Evolutionary conservation across 2,797 vertebrate species (phyloP), one percentile per base, ranked within the genome.

Genomic region (Mormyrops attenuatus): DNA sequence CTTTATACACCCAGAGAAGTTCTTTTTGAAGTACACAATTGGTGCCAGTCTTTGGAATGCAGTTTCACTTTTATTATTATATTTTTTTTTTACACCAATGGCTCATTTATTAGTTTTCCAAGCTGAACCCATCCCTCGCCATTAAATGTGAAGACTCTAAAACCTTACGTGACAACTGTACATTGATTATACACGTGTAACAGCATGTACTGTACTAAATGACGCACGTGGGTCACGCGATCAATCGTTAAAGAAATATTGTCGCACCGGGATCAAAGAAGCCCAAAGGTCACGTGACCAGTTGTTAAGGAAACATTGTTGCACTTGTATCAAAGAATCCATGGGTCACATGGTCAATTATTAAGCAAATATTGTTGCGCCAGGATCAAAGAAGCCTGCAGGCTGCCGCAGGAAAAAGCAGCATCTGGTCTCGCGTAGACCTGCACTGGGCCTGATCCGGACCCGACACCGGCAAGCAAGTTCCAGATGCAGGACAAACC

Each of bases 121-220:
- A 44, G 63, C 38, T 44, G 38, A 87, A 87, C 85, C 11, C 22
- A 8, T 53, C n/a, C 44, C 22, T 22, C 50, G 2, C 52, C 63
- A 52, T 44, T 34, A 13, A 57, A n/a, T 44, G 20, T 55, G 50
- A 55, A 55, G 26, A 80, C 47, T 53, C 22, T 17, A 50, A 44
- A 82, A 84, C 69, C 77, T 88, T 85, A 85, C 82, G 20, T 85
- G n/a, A 49, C 82, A 49, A 90, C 87, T 84, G 93, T 95, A 95
- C 93, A 95, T 91, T 91, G 91, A 94, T 86, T 93, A 91, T 94
- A 94, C 91, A 94, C 93, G 89, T 88, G 91, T 89, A 91, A 91
- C 82, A 88, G 88, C 86, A 89, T 89, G 89, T 87, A 90, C 91
- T 89, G 87, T 77, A 90, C 88, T 73, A 73, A 73, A 53, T 38